These are phyloP conservation scores for Pocota personata DNA, from an alignment of 2,888 invertebrate species.

Conservation along the genomic window DNA sequence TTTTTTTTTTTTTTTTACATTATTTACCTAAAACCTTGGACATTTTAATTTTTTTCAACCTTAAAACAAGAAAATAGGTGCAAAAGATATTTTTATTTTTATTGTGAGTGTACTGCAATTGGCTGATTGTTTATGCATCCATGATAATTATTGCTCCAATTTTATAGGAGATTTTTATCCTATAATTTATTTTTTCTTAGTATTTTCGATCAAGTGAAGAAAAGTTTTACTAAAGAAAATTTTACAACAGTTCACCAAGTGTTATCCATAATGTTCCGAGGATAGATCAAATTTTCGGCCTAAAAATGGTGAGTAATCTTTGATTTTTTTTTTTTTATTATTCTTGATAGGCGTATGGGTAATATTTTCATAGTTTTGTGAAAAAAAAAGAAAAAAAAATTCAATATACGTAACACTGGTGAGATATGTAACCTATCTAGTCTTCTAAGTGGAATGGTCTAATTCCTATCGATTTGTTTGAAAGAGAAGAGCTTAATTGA, in stretches of 20 bases:
- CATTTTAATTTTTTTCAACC: not conserved
- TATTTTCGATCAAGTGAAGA: not conserved
- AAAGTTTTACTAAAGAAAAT: not conserved
- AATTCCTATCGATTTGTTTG: not conserved
- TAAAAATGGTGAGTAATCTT: slow-evolving; percentile 60
- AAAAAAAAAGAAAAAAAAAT: not conserved
- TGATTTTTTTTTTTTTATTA: not conserved
- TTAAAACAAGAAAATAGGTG: not conserved
- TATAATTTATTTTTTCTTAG: not conserved
- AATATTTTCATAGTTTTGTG: slow-evolving; percentile 4
- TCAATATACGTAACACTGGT: not conserved
- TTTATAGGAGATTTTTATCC: not conserved
- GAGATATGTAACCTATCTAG: not conserved
- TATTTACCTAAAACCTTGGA: not conserved
- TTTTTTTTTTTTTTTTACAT: not conserved
- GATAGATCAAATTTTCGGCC: slow-evolving; percentile 16
- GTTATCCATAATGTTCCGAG: no score
- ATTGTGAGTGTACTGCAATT: no score
- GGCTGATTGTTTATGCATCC: slow-evolving; percentile 9
- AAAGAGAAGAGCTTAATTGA: not conserved
- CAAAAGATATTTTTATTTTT: not conserved
- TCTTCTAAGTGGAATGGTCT: not conserved
- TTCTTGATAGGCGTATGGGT: slow-evolving; percentile 16
- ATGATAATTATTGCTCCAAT: slow-evolving; percentile 10
- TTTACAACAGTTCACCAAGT: not conserved